phyloP scores from a whole-genome alignment of 2,113 vertebrate species.

The Haemorhous mexicanus region DNA sequence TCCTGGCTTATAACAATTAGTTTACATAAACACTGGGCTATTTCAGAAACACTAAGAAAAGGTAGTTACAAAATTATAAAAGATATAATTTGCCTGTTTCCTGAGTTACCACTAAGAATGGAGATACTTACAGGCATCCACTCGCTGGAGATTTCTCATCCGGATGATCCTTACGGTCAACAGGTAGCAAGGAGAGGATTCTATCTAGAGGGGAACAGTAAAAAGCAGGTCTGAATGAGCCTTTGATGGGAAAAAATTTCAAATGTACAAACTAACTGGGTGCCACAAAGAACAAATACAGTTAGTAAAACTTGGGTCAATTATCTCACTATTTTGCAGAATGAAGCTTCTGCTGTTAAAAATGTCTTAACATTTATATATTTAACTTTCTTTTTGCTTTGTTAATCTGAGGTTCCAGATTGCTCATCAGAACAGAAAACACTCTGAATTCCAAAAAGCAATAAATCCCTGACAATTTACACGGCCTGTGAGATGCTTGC shows the following conservation, averaged over 20 bases:
- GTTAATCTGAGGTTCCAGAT: background rate
- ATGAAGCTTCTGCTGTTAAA: background rate
- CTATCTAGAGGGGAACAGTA: conserved; percentile 28
- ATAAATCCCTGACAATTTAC: background rate
- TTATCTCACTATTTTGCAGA: background rate
- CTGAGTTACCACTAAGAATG: background rate
- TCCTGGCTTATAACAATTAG: background rate
- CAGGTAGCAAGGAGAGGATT: conserved; percentile 67
- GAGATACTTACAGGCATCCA: conserved; percentile 65
- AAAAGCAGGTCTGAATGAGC: background rate
- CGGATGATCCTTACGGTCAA: conserved; percentile 70
- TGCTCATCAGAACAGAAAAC: background rate
- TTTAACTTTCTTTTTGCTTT: background rate
- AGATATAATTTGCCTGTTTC: background rate
- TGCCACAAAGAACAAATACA: background rate
- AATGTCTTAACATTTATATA: background rate
- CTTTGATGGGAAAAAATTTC: background rate
- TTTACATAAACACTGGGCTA: background rate
- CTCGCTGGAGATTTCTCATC: conserved; percentile 71
- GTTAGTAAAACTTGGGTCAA: background rate
- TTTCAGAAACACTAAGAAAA: background rate
- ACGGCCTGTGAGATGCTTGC: background rate
- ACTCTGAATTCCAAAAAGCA: background rate
- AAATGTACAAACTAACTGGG: background rate
- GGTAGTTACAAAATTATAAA: background rate